These are phyloP conservation scores for Alentia gelatinosa DNA, from an alignment of 2,888 invertebrate species.

Conservation along the genomic window DNA sequence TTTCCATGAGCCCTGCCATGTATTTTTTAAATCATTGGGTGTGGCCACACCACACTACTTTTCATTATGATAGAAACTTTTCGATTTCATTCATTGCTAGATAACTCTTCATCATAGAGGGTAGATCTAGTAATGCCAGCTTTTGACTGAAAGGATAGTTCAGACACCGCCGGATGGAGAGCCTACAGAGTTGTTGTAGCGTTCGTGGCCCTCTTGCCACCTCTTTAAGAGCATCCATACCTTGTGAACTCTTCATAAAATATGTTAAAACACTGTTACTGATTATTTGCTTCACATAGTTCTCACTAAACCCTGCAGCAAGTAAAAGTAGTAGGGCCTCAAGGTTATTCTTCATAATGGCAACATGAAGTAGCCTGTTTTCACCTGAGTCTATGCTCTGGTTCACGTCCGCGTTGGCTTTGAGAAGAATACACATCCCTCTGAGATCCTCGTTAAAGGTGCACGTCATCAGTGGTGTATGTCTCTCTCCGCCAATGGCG, in stretches of 20 bases:
- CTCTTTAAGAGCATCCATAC: constrained; percentile 7
- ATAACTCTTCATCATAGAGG: constrained; percentile 53
- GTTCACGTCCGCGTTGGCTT: constrained; percentile 57
- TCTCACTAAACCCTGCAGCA: constrained; percentile 44
- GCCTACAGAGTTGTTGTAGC: constrained; percentile 55
- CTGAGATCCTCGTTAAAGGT: constrained; percentile 57
- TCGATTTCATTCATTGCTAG: constrained; percentile 57
- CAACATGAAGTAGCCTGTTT: constrained; percentile 57
- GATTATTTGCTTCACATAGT: constrained; percentile 28
- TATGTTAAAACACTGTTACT: constrained; percentile 51
- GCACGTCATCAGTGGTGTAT: constrained; percentile 57
- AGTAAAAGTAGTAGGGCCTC: constrained; percentile 44
- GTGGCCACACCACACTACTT: too few relatives aligned
- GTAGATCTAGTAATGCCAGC: constrained; percentile 48
- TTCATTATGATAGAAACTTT: background rate
- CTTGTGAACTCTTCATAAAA: constrained; percentile 41
- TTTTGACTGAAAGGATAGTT: constrained; percentile 24
- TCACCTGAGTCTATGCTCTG: constrained; percentile 12
- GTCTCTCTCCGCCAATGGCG: constrained; percentile 57
- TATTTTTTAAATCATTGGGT: too few relatives aligned
- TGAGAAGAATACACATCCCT: constrained; percentile 55
- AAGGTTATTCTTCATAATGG: constrained; percentile 56
- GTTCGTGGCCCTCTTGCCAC: constrained; percentile 15
- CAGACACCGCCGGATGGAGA: constrained; percentile 41
- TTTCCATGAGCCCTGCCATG: too few relatives aligned